Base-by-base conservation (phyloP, 2,888 invertebrate genomes). In the Argyresthia albistria region DNA sequence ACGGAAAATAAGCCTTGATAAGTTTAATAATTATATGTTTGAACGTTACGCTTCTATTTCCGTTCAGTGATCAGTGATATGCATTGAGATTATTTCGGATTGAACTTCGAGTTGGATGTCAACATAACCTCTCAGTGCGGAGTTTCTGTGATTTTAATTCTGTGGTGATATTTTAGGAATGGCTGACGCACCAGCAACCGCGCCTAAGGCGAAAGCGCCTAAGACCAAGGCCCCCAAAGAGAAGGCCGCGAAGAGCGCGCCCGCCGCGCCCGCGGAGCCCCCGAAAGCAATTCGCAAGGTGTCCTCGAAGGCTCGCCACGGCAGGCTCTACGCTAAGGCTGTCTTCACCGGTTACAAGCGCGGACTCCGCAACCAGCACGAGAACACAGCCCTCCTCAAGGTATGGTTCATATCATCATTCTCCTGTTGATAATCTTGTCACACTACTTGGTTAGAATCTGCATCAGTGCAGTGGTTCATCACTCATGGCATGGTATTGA, bases 311-410 rank as follows among this genome's bases (percentile, higher is more conserved):
- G 68, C 87, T 50, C 83, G 95, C 58, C 95, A 95, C 73, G 96
- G 96, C 55, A 91, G 98, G 66, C 90, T 99, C 50, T 99, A 98
- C 73, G 96, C 97, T n/a, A 98, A 98, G 86, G 98, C 97, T 45
- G 95, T 98, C 53, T 99, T 99, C 88, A 97, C 97, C 62, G 95
- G 95, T 64, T 95, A 95, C 87, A 98, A 97, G 82, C 93, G 99
- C 66, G 98, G 99, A 59, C 92, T 97, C 58, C 93, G 99, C 62
- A 99, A 98, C 80, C 99, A 99, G 83, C 96, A 97, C 70, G 99
- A 99, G 88, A 96, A 96, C 88, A 98, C 98, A 55, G 95, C 99
- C 16, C 91, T 99, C 16, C 88, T 99, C 57, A 97, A 96, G 89
- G 93, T 91, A 60, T 55, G 58, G 1, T n/a, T 11, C 39, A 39